Evolutionary conservation across 2,888 invertebrate genomes (phyloP).

Genomic region (Dolichomitus sp.): DNA sequence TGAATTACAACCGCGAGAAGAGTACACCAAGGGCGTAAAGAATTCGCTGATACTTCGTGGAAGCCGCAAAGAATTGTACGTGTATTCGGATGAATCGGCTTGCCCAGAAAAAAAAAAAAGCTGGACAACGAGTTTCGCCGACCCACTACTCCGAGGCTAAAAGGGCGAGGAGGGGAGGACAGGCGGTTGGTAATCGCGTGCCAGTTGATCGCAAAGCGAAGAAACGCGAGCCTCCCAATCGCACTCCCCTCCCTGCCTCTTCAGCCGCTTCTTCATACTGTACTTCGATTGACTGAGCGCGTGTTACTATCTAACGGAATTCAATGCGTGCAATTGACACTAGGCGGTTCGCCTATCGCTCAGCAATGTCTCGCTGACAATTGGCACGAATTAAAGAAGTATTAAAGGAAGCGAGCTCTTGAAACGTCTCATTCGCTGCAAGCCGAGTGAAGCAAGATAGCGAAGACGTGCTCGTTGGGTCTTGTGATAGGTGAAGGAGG

Average conservation of each 20-base stretch:
- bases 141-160: constrained; percentile 39
- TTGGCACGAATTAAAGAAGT: constrained; percentile 65
- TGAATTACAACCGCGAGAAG: constrained; percentile 44
- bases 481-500: constrained; percentile 10
- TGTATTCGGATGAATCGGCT: constrained; percentile 48
- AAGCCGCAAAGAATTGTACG: constrained; percentile 38
- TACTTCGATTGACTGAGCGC: constrained; percentile 55
- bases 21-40: constrained; percentile 53
- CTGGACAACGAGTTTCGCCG: constrained; percentile 64
- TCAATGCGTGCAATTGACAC: constrained; percentile 68
- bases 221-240: constrained; percentile 65
- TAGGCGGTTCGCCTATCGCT: background rate
- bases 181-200: constrained; percentile 63
- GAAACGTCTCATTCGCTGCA: background rate
- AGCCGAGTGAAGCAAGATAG: background rate
- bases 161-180: constrained; percentile 16
- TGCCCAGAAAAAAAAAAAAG: constrained; percentile 50
- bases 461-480: background rate
- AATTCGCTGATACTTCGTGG: constrained; percentile 60
- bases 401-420: constrained; percentile 20
- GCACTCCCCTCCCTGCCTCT: constrained; percentile 64
- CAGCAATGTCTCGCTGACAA: constrained; percentile 40
- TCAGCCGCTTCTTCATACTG: constrained; percentile 50
- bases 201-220: constrained; percentile 58
- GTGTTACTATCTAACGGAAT: constrained; percentile 65